Conservation (phyloP, 2,888 invertebrate species). For the Theretra japonica region DNA sequence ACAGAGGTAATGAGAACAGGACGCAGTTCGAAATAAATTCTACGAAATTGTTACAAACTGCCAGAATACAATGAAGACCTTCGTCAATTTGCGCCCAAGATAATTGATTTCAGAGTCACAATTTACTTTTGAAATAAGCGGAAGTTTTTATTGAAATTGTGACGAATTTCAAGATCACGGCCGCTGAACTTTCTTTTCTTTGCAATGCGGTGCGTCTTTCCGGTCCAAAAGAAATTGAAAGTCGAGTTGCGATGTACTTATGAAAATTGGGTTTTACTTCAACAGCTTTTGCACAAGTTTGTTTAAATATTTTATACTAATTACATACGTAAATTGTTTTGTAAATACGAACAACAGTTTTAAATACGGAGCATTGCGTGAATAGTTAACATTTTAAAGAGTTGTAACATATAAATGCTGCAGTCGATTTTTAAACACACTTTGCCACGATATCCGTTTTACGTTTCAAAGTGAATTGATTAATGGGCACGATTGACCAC, state of each 20-base stretch:
- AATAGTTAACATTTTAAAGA: too few species aligned
- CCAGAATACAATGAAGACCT: background rate
- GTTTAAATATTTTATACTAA: background rate
- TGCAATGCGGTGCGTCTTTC: conserved; percentile 8
- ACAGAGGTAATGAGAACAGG: background rate
- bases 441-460: background rate
- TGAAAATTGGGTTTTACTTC: conserved; percentile 1
- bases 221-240: conserved; percentile 5
- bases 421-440: background rate
- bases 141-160: conserved; percentile 41
- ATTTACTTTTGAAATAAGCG: conserved; percentile 35
- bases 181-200: conserved; percentile 41
- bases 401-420: too few species aligned
- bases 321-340: background rate
- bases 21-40: background rate
- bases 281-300: conserved; percentile 4
- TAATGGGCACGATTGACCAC: background rate
- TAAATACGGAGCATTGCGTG: too few species aligned
- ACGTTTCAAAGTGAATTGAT: background rate
- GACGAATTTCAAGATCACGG: conserved; percentile 41
- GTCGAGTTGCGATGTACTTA: background rate
- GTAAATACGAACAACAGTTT: background rate
- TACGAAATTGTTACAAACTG: background rate
- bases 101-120: background rate
- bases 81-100: background rate